Evolutionary conservation across 1,140 invertebrate species (phyloP), one percentile per base, ranked within the genome.

Genomic region (Euura saliciscinereae): DNA sequence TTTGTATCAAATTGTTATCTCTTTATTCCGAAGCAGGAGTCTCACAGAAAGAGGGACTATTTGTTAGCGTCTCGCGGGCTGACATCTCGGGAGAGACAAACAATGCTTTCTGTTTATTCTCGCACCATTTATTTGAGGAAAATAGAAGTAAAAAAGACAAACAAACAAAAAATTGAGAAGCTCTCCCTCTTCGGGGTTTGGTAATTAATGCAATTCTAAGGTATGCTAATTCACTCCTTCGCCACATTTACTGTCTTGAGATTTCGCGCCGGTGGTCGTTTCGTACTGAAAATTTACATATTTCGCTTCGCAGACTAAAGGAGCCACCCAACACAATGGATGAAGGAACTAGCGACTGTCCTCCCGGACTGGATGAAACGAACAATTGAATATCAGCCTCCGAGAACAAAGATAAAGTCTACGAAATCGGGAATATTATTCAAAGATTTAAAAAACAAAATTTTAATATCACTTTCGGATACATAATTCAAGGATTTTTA

Each of bases 181-280:
- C 51, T 4, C 10, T 59, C 51, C 3, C 65, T 71, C 51, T 69
- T 75, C 68, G 68, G 66, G 67, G 65, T 46, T 65, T 71, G 59
- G 73, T 77, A 77, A 77, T 77, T 77, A 77, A 77, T 77, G 76
- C 76, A 77, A 75, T 77, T 75, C 72, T 72, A 72, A 77, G 74
- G 75, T 77, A 77, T 77, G 76, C 74, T 75, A 77, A 77, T 77
- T 71, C 74, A 71, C 65, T 71, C 69, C 73, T 59, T 68, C 70
- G 73, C 69, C 66, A 75, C 72, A 77, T 75, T 75, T 73, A 71
- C 76, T 70, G 70, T 77, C 76, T 75, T 73, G 69, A 75, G 72
- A 73, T 73, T 75, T 75, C 66, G 71, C 74, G 74, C 65, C 70
- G 76, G 74, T 77, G 72, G 76, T 77, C 72, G 76, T 59, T 51